These are phyloP conservation scores for Chauna torquata DNA, from an alignment of 2,113 vertebrate genomes.

Conservation along the genomic window DNA sequence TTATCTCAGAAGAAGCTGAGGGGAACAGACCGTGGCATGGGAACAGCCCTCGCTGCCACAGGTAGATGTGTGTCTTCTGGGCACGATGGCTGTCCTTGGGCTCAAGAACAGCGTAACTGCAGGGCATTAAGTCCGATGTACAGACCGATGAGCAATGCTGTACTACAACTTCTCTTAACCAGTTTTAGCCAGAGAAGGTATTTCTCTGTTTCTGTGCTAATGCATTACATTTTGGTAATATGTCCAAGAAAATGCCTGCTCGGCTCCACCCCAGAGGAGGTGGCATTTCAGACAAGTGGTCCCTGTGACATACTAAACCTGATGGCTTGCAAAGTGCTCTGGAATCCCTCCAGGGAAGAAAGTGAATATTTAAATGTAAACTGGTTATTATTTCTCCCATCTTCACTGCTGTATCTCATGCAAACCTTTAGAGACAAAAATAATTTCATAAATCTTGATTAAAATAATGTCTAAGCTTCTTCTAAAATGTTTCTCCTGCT, in stretches of 20 bases:
- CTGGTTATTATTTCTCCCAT: not conserved
- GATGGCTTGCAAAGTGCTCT: not conserved
- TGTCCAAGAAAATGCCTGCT: not conserved
- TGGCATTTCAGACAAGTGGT: not conserved
- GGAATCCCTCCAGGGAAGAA: not conserved
- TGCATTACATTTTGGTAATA: not conserved
- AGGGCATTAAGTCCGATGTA: not conserved
- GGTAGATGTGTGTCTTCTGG: not conserved
- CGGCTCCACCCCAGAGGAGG: not conserved
- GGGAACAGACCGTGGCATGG: accelerated
- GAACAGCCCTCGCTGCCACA: accelerated
- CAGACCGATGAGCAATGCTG: not conserved
- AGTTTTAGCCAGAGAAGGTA: not conserved
- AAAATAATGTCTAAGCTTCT: not conserved
- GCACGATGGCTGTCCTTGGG: not conserved
- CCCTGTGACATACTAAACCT: not conserved
- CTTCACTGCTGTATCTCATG: not conserved
- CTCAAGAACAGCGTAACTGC: not conserved
- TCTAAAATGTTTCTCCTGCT: not conserved
- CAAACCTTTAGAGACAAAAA: not conserved
- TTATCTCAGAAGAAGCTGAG: not conserved
- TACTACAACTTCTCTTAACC: not conserved
- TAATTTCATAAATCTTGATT: conserved; percentile 2
- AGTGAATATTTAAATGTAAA: not conserved
- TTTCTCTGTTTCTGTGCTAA: not conserved